phyloP scores from a whole-genome alignment of 2,888 invertebrate species.

The Melikaiella ostensackeni region DNA sequence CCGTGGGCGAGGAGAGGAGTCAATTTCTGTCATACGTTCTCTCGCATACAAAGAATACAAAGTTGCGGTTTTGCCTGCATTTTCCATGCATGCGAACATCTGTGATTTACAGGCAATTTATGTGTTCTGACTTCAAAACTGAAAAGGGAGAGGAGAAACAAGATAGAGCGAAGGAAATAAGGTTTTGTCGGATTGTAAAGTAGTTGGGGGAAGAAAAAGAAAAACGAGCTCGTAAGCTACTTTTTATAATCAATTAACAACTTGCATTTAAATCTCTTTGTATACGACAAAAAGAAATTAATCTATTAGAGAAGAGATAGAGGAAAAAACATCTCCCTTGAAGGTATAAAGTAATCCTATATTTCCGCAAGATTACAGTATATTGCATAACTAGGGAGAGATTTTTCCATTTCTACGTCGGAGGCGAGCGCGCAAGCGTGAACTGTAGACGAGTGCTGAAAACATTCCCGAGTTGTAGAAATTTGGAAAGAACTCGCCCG shows the following conservation, averaged over 20 bases:
- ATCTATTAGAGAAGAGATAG: neutral
- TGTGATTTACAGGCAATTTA: constrained; percentile 70
- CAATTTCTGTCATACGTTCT: constrained; percentile 38
- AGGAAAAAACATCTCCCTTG: neutral
- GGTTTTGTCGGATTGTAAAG: constrained; percentile 25
- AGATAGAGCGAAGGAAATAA: constrained; percentile 39
- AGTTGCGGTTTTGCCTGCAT: constrained; percentile 39
- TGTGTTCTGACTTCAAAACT: constrained; percentile 58
- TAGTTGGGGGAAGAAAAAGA: constrained; percentile 6
- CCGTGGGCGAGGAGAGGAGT: neutral
- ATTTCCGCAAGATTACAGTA: neutral
- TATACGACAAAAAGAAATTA: neutral
- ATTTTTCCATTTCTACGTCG: too few relatives aligned
- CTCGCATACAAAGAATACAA: constrained; percentile 9
- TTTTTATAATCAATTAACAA: constrained; percentile 35
- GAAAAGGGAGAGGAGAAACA: constrained; percentile 31
- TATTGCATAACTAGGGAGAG: too few relatives aligned
- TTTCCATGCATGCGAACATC: constrained; percentile 48
- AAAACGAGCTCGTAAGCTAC: constrained; percentile 14
- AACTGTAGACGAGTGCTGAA: too few relatives aligned
- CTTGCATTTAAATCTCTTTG: constrained; percentile 17
- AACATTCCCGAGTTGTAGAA: too few relatives aligned
- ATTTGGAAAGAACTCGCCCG: too few relatives aligned
- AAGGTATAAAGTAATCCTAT: neutral
- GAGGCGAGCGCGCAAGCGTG: too few relatives aligned